Evolutionary conservation across 2,888 invertebrate species (phyloP).

Genomic region (Petrolisthes cinctipes): DNA sequence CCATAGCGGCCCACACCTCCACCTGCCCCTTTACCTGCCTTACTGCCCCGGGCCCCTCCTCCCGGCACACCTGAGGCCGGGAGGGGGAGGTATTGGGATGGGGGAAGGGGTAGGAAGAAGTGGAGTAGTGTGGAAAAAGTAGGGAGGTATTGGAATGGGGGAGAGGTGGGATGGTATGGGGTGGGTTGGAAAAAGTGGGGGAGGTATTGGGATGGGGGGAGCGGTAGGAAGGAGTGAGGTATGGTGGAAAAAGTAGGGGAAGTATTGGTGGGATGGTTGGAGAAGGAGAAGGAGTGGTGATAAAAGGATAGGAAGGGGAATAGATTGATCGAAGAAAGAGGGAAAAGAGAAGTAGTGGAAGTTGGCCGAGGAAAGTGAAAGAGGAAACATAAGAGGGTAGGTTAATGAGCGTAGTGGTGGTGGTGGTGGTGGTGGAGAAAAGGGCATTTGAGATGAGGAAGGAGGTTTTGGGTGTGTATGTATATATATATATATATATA

Average conservation of each 20-base stretch:
- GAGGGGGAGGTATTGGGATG: background rate
- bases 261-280: background rate
- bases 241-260: background rate
- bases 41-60: constrained; percentile 62
- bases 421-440: background rate
- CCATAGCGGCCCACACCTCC: constrained; percentile 64
- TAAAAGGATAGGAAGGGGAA: background rate
- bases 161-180: background rate
- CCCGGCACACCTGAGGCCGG: constrained; percentile 58
- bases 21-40: constrained; percentile 64
- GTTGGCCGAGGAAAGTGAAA: background rate
- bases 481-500: constrained; percentile 34
- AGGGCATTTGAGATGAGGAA: background rate
- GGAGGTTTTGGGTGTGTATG: too few relatives aligned
- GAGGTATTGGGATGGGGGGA: background rate
- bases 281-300: background rate
- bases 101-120: background rate
- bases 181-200: background rate
- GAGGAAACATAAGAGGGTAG: background rate
- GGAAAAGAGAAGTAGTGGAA: background rate
- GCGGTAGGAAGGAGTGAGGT: background rate
- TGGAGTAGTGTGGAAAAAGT: background rate
- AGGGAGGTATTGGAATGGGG: background rate
- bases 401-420: background rate
- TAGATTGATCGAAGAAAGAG: background rate